A percentile compares a stretch with the other conserved stretches of the same genome.
Conservation (phyloP, 2,113 vertebrate species). For the Chionomys nivalis region DNA sequence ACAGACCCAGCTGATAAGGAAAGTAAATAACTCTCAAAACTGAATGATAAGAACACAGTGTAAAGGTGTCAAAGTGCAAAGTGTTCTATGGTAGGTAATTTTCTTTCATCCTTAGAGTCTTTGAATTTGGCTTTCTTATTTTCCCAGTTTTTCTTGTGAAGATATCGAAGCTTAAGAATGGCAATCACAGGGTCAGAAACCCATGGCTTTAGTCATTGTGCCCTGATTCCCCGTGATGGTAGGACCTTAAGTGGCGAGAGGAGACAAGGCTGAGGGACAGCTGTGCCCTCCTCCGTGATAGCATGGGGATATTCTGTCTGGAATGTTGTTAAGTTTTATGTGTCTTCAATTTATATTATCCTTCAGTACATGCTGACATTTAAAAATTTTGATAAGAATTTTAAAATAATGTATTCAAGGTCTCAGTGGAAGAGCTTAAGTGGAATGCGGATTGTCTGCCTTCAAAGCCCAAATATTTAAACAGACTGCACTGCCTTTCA, state of each 20-base stretch:
- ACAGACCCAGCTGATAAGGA: background rate
- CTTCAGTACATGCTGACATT: background rate
- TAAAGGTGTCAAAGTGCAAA: background rate
- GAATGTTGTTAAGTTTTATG: background rate
- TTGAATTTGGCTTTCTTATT: background rate
- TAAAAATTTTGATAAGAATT: background rate
- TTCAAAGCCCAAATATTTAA: background rate
- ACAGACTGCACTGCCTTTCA: background rate
- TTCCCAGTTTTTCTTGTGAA: background rate
- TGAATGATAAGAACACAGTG: background rate
- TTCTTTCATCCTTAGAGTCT: background rate
- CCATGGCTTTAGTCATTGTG: background rate
- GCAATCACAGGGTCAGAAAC: background rate
- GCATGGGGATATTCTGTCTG: background rate
- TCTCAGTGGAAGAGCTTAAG: background rate
- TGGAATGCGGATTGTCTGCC: background rate
- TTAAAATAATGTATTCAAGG: background rate
- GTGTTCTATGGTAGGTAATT: background rate
- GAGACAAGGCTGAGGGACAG: background rate
- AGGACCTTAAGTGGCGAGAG: background rate
- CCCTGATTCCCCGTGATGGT: background rate
- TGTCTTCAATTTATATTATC: background rate
- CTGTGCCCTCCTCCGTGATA: background rate
- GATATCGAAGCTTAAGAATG: background rate
- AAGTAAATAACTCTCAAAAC: background rate